phyloP scores from a whole-genome alignment of 2,113 vertebrate genomes.

The Rhea pennata region DNA sequence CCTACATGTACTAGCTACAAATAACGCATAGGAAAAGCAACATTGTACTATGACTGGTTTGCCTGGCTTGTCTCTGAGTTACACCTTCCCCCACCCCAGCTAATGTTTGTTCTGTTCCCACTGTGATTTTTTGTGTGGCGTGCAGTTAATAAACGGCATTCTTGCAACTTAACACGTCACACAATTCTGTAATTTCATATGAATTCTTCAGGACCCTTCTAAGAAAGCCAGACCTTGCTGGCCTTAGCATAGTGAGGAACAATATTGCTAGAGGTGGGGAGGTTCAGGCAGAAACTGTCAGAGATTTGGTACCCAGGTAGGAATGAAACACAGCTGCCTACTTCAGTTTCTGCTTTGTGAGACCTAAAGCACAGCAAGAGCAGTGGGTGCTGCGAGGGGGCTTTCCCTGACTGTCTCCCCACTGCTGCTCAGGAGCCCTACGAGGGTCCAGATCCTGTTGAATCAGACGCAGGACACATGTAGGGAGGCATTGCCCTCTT shows the following conservation, averaged over 20 bases:
- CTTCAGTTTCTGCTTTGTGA: not conserved
- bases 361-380: not conserved
- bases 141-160: not conserved
- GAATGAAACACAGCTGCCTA: not conserved
- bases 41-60: not conserved
- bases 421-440: fast-evolving
- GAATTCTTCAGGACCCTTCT: not conserved
- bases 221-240: not conserved
- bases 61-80: not conserved
- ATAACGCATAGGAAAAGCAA: not conserved
- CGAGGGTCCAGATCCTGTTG: fast-evolving
- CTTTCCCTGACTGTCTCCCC: not conserved
- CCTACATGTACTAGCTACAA: not conserved
- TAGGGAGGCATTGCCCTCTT: not conserved
- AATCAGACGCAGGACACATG: fast-evolving
- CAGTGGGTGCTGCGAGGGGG: not conserved
- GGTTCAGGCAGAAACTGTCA: not conserved
- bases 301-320: not conserved
- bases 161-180: not conserved
- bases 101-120: not conserved
- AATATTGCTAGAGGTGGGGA: not conserved
- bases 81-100: not conserved
- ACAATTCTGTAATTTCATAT: not conserved
- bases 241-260: not conserved
- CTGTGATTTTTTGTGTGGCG: not conserved